Percentiles rank a stretch among this genome's conserved stretches.
Conservation (phyloP, 1,140 invertebrate genomes). For the Drosophila takahashii region DNA sequence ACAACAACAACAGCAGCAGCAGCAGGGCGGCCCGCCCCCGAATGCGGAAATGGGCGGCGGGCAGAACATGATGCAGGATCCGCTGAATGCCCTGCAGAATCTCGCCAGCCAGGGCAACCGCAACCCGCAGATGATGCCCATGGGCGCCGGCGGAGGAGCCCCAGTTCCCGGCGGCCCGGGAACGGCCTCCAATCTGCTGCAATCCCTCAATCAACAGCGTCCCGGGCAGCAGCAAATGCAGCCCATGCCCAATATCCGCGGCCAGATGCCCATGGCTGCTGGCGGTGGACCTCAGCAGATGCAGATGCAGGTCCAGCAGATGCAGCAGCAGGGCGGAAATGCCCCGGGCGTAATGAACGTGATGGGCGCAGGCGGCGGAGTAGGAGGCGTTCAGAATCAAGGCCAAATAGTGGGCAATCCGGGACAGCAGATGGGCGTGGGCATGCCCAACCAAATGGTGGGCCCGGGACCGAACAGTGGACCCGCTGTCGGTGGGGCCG, state of each 20-base stretch:
- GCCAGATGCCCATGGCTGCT: conserved; percentile 68
- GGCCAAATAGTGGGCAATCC: conserved; percentile 75
- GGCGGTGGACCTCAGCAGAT: conserved; percentile 64
- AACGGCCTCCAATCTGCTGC: conserved; percentile 76
- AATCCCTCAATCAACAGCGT: conserved; percentile 78
- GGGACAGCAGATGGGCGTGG: conserved; percentile 85
- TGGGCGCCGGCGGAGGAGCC: conserved; percentile 82
- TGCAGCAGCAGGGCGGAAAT: conserved; percentile 79
- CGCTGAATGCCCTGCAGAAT: conserved; percentile 94
- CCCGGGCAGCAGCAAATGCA: conserved; percentile 81
- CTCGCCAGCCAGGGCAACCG: conserved; percentile 91
- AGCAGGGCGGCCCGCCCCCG: conserved; percentile 61
- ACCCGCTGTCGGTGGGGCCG: conserved; percentile 57
- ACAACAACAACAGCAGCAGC: conserved; percentile 55
- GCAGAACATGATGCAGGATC: conserved; percentile 88
- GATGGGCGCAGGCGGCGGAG: conserved; percentile 58
- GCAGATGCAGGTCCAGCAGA: conserved; percentile 84
- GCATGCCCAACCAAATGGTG: conserved; percentile 84
- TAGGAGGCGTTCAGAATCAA: conserved; percentile 84
- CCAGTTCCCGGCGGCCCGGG: conserved; percentile 72
- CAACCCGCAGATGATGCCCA: conserved; percentile 87
- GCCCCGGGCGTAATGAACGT: conserved; percentile 81
- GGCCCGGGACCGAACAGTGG: conserved; percentile 79
- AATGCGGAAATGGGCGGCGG: conserved; percentile 76
- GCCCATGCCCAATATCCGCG: conserved; percentile 76